Evolutionary conservation across 2,113 vertebrate genomes (phyloP), one percentile per base, ranked within the genome.

Genomic region (Chaetodon trifascialis): DNA sequence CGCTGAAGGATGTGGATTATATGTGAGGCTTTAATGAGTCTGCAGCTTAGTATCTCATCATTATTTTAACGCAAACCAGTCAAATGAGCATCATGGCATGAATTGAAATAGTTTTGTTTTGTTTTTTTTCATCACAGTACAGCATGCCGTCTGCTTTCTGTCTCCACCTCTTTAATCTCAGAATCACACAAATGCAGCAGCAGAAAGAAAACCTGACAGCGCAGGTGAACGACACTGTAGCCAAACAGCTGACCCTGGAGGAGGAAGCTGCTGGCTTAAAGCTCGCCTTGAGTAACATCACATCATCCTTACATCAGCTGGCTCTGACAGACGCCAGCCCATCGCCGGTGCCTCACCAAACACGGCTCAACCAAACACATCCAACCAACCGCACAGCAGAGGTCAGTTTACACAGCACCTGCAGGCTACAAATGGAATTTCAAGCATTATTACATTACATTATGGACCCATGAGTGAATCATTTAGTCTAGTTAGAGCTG

Each of bases 131-230:
- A n/a, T 54, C 16, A 40, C 21, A 54, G 16, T 15, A 42, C 5
- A 1, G 1, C 2, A 5, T 54, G n/a, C n/a, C n/a, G 38, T 23
- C 80, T 14, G 2, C 8, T 16, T 38, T 15, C 5, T 58, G 36
- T 2, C 11, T 38, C 12, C 17, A n/a, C 40, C 60, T 12, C 15
- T 68, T 49, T 40, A 15, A 5, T 72, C 30, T 49, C 83, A 95
- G 95, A 56, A 89, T 95, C 60, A 70, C 84, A 69, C 80, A 87
- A 34, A 94, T 96, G 86, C 96, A 96, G 86, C 86, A 0, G 42
- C 90, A 91, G 0, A 95, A 76, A 92, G 89, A 92, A 67, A 95
- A 94, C 11, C 94, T 99, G 84, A 87, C 85, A 1, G 60, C 19
- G 0, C 90, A 92, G 12, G 7, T 93, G 76, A 93, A 89, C 0